phyloP scores from a whole-genome alignment of 2,797 vertebrate species.

The Gymnodraco acuticeps region DNA sequence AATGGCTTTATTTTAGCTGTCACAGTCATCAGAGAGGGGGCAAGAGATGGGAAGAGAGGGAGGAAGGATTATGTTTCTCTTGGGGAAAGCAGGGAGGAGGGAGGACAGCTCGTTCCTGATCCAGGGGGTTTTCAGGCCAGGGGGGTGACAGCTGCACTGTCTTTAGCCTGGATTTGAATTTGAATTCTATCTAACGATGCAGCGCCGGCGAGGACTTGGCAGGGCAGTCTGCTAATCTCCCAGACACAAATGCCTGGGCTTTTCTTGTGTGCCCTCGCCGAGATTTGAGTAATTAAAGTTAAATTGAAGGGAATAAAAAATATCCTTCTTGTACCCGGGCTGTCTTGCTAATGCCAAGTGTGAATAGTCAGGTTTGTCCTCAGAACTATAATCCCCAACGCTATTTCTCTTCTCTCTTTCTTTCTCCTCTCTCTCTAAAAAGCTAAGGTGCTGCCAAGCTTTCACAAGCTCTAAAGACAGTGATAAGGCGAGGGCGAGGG shows the following conservation, averaged over 20 bases:
- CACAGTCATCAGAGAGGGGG: slow-evolving; percentile 81
- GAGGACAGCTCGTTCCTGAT: slow-evolving; percentile 92
- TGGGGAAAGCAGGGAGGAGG: slow-evolving; percentile 83
- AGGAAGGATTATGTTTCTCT: slow-evolving; percentile 80
- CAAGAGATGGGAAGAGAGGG: slow-evolving; percentile 63
- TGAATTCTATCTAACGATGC: slow-evolving; percentile 91
- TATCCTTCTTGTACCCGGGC: slow-evolving; percentile 89
- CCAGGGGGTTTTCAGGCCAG: slow-evolving; percentile 90
- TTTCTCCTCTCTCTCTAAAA: slow-evolving; percentile 55
- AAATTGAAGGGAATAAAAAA: slow-evolving; percentile 91
- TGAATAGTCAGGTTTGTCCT: slow-evolving; percentile 89
- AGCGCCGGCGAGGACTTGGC: slow-evolving; percentile 89
- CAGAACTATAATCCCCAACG: slow-evolving; percentile 86
- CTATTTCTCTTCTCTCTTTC: slow-evolving; percentile 78
- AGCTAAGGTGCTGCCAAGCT: slow-evolving; percentile 84
- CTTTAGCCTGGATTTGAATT: slow-evolving; percentile 92
- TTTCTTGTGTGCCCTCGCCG: slow-evolving; percentile 90
- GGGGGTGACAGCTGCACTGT: slow-evolving; percentile 91
- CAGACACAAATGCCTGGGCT: slow-evolving; percentile 90
- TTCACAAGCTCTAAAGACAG: slow-evolving; percentile 82
- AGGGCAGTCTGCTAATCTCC: slow-evolving; percentile 90
- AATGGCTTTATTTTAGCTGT: slow-evolving; percentile 90
- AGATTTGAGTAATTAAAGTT: slow-evolving; percentile 93
- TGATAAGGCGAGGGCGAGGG: slow-evolving; percentile 82
- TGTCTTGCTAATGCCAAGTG: slow-evolving; percentile 88